Base-by-base conservation (phyloP, 2,797 vertebrate species). In the Siniperca obscura region DNA sequence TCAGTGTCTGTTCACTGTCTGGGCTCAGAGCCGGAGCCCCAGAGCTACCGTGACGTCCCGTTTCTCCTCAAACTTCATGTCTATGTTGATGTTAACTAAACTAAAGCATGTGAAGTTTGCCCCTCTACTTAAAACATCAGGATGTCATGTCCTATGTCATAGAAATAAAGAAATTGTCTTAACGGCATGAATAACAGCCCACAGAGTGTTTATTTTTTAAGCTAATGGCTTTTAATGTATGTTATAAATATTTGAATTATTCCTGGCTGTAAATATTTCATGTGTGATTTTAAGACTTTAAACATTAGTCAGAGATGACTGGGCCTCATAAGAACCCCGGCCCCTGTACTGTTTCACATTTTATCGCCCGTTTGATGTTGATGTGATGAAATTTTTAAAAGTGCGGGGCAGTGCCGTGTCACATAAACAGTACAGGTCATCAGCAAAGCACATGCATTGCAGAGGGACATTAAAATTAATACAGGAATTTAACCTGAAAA, bases 181-280 rank as follows among this genome's bases (percentile, higher is more conserved):
- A 91, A 87, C 83, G 68, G 86, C 86, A 86, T 70, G 87, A 76
- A 85, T 88, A 94, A 87, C 86, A 89, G 90, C 82, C 84, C 78
- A 48, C 87, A 79, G 80, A 87, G 86, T 92, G 93, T 94, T 95
- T 94, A 92, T 89, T 93, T 95, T 52, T 88, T 83, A 95, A 89
- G 90, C 92, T 93, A 96, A 96, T 95, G 95, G 94, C 88, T 95
- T 95, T 96, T 96, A 96, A 96, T 96, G 94, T 95, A 94, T 94
- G 93, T 94, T 95, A 94, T 95, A 95, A 95, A 96, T 96, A 95
- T 95, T 91, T 96, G 86, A 96, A 96, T 96, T 94, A 95, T 95
- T 90, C 83, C 90, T 46, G 82, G 42, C 44, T 25, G 73, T 96
- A 77, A 96, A 96, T 96, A 95, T 95, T 96, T 95, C 52, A 96